Percentiles rank a stretch among this genome's conserved stretches.
Conservation (phyloP, 2,888 invertebrate species). For the Aricia artaxerxes region DNA sequence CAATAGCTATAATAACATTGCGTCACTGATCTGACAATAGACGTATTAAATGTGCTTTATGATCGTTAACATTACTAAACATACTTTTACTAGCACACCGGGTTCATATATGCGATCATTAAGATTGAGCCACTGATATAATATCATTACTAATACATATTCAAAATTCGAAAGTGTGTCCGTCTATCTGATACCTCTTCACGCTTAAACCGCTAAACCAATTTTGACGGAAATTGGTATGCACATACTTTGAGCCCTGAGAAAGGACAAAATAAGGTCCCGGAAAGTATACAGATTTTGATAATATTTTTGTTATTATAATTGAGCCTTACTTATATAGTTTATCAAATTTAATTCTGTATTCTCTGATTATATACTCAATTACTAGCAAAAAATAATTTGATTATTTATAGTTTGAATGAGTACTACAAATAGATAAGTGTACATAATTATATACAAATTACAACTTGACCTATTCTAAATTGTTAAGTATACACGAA, state of each 20-base stretch:
- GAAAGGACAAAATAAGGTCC: too few species aligned
- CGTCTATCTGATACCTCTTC: too few species aligned
- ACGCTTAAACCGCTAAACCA: too few species aligned
- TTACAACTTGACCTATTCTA: not conserved
- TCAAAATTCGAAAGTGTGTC: too few species aligned
- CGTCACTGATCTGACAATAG: constrained; percentile 40
- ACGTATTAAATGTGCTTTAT: constrained; percentile 33
- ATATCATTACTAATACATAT: too few species aligned
- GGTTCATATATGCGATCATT: not conserved
- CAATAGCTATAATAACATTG: constrained; percentile 40
- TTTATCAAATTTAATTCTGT: too few species aligned
- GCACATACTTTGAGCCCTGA: too few species aligned
- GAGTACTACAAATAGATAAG: not conserved
- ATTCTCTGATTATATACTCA: too few species aligned
- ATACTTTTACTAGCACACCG: constrained; percentile 10
- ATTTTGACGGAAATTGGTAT: too few species aligned
- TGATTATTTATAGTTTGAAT: not conserved
- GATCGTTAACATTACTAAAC: constrained; percentile 18
- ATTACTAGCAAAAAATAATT: too few species aligned
- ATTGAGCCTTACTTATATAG: too few species aligned
- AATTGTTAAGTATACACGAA: not conserved
- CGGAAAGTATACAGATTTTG: too few species aligned
- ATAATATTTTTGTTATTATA: not conserved
- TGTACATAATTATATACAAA: not conserved
- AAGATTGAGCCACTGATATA: not conserved